Percentiles rank a stretch among this genome's conserved stretches.
Conservation (phyloP, 53 echinoderm and acorn worm species). For the Echinarachnius parma region DNA sequence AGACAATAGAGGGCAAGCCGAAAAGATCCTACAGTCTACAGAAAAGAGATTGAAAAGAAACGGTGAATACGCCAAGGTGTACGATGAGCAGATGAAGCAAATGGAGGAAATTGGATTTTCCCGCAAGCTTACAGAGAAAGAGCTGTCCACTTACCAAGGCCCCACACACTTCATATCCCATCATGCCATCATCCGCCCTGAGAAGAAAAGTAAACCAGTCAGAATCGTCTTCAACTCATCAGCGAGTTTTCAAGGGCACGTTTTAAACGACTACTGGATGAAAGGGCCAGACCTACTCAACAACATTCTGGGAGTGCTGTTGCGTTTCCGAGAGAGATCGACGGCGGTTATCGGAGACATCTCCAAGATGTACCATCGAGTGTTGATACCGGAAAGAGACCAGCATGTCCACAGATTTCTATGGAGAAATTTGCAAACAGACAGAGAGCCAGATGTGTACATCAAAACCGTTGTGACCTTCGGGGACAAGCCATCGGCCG, state of each 20-base stretch:
- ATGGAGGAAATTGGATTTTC: too few species aligned
- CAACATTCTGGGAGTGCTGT: conserved; percentile 51
- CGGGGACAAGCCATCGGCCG: conserved; percentile 11
- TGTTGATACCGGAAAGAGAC: conserved; percentile 44
- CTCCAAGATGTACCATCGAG: conserved; percentile 66
- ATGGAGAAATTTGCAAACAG: conserved; percentile 35
- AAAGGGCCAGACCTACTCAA: conserved; percentile 70
- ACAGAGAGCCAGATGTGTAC: conserved; percentile 50
- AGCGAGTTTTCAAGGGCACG: conserved; percentile 59
- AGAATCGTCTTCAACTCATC: conserved; percentile 75
- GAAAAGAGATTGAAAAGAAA: too few species aligned
- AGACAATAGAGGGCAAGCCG: too few species aligned
- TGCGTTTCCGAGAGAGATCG: conserved; percentile 47
- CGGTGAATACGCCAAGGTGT: too few species aligned
- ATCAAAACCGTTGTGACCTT: conserved; percentile 1
- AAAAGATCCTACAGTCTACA: too few species aligned
- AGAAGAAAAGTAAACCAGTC: conserved; percentile 63
- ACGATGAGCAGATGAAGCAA: too few species aligned
- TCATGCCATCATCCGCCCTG: too few species aligned
- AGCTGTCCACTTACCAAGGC: too few species aligned
- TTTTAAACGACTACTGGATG: conserved; percentile 60
- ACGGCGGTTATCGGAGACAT: conserved; percentile 58
- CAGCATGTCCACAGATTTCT: conserved; percentile 49
- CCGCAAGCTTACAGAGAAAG: too few species aligned
- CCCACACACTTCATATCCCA: too few species aligned